phyloP scores from a whole-genome alignment of 2,888 invertebrate species.

The Phengaris arion region DNA sequence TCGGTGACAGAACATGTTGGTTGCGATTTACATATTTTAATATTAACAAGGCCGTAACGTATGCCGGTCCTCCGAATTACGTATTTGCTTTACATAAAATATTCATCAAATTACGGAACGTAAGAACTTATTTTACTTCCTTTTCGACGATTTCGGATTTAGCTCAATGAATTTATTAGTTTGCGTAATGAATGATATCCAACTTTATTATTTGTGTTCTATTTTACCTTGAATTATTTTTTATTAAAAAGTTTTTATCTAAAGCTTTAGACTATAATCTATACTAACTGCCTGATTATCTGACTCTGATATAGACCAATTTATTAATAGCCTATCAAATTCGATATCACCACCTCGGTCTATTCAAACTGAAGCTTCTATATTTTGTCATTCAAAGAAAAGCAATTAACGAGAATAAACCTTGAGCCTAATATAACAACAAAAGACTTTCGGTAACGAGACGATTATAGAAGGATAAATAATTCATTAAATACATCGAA shows the following conservation, averaged over 20 bases:
- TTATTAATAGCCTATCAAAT: background rate
- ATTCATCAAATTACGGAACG: conserved; percentile 48
- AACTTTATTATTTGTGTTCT: background rate
- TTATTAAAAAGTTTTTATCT: background rate
- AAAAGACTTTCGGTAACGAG: background rate
- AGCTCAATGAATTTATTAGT: conserved; percentile 30
- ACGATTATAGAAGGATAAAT: conserved; percentile 11
- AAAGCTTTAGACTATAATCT: background rate
- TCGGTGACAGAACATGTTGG: conserved; percentile 56
- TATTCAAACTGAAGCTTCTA: background rate
- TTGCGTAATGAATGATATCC: conserved; percentile 4
- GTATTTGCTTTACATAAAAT: conserved; percentile 50
- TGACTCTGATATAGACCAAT: background rate
- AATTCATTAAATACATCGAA: background rate
- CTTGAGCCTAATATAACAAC: background rate
- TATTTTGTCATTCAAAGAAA: background rate
- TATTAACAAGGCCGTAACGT: conserved; percentile 58
- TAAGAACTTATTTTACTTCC: conserved; percentile 23
- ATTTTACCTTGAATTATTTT: too few relatives aligned
- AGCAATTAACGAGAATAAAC: background rate
- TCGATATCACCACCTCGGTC: background rate
- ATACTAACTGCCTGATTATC: background rate
- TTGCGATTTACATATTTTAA: conserved; percentile 71
- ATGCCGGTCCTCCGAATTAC: conserved; percentile 55
- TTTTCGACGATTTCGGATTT: conserved; percentile 25